Evolutionary conservation across 2,888 invertebrate genomes (phyloP).

Genomic region (Spisula subtruncata): DNA sequence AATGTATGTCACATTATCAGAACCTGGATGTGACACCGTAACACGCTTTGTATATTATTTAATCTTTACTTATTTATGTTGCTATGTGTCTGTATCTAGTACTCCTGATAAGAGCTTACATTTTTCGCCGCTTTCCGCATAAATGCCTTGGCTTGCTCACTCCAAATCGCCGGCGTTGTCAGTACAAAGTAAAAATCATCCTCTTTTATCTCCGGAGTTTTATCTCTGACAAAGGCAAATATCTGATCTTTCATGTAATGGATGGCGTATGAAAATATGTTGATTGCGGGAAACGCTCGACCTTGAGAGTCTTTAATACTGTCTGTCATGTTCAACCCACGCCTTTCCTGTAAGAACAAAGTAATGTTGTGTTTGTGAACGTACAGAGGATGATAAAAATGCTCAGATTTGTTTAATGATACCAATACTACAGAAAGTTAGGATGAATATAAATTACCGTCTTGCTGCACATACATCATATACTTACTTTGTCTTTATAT

Average conservation of each 20-base stretch:
- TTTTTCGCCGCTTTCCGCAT: conserved; percentile 59
- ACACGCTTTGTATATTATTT: too few relatives aligned
- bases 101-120: conserved; percentile 37
- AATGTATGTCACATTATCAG: too few relatives aligned
- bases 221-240: conserved; percentile 32
- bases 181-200: conserved; percentile 57
- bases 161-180: conserved; percentile 66
- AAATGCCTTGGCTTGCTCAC: conserved; percentile 55
- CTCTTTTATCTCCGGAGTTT: conserved; percentile 11
- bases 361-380: background rate
- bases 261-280: conserved; percentile 48
- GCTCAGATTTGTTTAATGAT: too few relatives aligned
- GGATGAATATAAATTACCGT: too few relatives aligned
- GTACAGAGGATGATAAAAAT: background rate
- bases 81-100: too few relatives aligned
- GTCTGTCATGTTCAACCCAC: background rate
- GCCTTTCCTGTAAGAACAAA: background rate
- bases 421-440: too few relatives aligned
- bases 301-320: conserved; percentile 53
- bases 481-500: background rate
- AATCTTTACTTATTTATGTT: too few relatives aligned
- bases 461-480: too few relatives aligned
- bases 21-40: too few relatives aligned
- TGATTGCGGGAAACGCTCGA: conserved; percentile 45
- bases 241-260: conserved; percentile 49